phyloP scores from a whole-genome alignment of 2,888 invertebrate species.

The Lithophane semibrunnea region DNA sequence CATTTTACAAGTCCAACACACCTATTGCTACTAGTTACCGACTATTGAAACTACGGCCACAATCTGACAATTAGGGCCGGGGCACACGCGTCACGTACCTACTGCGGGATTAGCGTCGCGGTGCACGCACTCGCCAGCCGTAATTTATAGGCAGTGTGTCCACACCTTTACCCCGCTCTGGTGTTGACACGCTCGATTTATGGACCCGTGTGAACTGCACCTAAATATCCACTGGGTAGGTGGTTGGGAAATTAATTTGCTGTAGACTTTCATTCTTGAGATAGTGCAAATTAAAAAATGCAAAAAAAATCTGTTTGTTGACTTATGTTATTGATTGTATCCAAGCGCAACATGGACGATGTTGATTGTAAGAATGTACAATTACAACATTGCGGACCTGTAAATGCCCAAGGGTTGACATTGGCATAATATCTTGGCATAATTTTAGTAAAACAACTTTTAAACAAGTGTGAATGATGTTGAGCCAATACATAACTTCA shows the following conservation, averaged over 20 bases:
- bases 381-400: not conserved
- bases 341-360: not conserved
- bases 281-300: not conserved
- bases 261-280: not conserved
- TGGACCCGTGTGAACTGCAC: conserved; percentile 74
- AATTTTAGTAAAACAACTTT: conserved; percentile 3
- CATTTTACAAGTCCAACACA: conserved; percentile 22
- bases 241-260: conserved; percentile 28
- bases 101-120: conserved; percentile 73
- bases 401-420: too few relatives aligned
- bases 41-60: conserved; percentile 65
- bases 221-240: conserved; percentile 65
- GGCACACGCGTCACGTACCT: conserved; percentile 73
- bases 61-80: conserved; percentile 70
- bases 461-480: conserved; percentile 34
- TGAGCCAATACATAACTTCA: conserved; percentile 24
- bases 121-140: conserved; percentile 76
- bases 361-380: not conserved
- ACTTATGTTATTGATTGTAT: not conserved
- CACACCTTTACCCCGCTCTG: conserved; percentile 83
- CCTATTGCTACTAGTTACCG: conserved; percentile 52
- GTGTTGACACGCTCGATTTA: conserved; percentile 82
- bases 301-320: not conserved
- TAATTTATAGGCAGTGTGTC: conserved; percentile 81
- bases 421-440: not conserved